Evolutionary conservation across 1,140 invertebrate species (phyloP).

Genomic region (Drosophila rhopaloa): DNA sequence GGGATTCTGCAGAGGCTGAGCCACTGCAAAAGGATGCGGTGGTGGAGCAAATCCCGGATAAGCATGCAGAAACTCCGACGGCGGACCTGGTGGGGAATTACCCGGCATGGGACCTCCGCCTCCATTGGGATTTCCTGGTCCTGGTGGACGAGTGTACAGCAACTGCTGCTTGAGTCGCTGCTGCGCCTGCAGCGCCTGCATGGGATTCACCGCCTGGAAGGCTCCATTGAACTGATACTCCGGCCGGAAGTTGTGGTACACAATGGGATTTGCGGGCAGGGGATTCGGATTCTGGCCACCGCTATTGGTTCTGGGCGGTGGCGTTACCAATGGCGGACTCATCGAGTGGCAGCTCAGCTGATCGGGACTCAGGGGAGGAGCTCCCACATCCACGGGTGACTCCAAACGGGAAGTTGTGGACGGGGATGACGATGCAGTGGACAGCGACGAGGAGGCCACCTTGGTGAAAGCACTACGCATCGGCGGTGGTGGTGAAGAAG

Average conservation of each 20-base stretch:
- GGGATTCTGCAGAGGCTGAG: constrained; percentile 86
- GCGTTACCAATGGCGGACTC: constrained; percentile 88
- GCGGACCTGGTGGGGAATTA: constrained; percentile 51
- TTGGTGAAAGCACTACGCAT: constrained; percentile 92
- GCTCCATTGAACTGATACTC: constrained; percentile 83
- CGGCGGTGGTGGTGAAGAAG: constrained; percentile 71
- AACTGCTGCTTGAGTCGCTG: constrained; percentile 80
- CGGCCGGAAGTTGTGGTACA: constrained; percentile 84
- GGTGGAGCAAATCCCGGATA: constrained; percentile 75
- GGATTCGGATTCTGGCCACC: constrained; percentile 62
- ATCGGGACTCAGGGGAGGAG: constrained; percentile 91
- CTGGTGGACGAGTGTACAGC: constrained; percentile 62
- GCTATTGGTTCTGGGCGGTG: constrained; percentile 82
- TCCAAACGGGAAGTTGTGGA: constrained; percentile 85
- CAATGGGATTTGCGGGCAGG: constrained; percentile 83
- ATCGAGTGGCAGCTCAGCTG: constrained; percentile 90
- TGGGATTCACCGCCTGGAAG: constrained; percentile 81
- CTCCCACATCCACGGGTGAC: constrained; percentile 72
- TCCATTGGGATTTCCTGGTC: constrained; percentile 41
- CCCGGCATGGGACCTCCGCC: constrained; percentile 12
- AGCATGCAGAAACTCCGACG: constrained; percentile 72
- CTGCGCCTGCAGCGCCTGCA: constrained; percentile 77
- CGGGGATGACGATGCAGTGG: constrained; percentile 75
- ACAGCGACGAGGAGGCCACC: constrained; percentile 86
- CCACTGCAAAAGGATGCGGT: constrained; percentile 75